A percentile compares a stretch with the other conserved stretches of the same genome.
phyloP scores from a whole-genome alignment of 1,140 invertebrate species.

The Cherax quadricarinatus region DNA sequence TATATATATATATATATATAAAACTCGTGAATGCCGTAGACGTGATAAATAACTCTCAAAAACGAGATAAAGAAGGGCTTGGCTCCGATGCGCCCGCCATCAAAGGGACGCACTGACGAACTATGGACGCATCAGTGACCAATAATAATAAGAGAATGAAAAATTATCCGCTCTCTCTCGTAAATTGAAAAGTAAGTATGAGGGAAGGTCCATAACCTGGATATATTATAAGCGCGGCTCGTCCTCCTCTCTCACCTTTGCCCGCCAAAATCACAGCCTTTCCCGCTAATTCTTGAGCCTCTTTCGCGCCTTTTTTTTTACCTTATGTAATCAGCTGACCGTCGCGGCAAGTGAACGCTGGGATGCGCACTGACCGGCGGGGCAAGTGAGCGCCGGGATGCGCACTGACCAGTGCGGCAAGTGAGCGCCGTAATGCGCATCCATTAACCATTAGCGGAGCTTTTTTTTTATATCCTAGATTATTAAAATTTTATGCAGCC shows the following conservation, averaged over 20 bases:
- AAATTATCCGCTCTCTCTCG: neutral
- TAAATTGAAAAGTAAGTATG: neutral
- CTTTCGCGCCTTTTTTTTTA: conserved; percentile 1
- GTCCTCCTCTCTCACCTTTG: neutral
- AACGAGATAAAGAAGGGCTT: no score
- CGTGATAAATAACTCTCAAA: no score
- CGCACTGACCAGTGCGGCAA: no score
- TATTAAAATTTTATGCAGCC: no score
- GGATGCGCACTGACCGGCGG: neutral
- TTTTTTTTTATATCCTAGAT: no score
- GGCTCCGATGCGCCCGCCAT: neutral
- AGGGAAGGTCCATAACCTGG: neutral
- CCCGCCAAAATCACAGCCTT: neutral
- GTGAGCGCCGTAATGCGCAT: no score
- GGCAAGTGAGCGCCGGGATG: neutral
- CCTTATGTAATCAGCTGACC: neutral
- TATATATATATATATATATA: no score
- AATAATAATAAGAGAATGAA: neutral
- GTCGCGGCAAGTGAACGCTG: neutral
- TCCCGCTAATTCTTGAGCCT: neutral
- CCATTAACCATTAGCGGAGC: no score
- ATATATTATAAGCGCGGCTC: neutral
- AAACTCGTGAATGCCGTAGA: no score
- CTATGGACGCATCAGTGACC: neutral
- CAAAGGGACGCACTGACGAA: neutral